Conservation (phyloP, 2,888 invertebrate genomes). For the Calephelis perditalis region DNA sequence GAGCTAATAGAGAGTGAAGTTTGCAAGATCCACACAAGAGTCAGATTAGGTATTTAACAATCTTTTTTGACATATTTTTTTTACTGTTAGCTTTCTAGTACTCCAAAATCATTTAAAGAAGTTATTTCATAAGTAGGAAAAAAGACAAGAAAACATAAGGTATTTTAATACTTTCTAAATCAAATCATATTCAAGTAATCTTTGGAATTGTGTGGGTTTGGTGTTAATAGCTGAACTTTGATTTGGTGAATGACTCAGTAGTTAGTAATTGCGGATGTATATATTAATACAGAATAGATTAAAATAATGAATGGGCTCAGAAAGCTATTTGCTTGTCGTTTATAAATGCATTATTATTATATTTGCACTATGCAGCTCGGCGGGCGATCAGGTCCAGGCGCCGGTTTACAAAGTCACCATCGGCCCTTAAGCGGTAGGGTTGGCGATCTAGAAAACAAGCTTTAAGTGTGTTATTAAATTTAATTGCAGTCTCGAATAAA, state of each 20-base stretch:
- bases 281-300: slow-evolving; percentile 2
- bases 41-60: too few relatives aligned
- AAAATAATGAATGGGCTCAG: slow-evolving; percentile 7
- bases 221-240: not conserved
- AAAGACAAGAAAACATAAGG: too few relatives aligned
- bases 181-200: too few relatives aligned
- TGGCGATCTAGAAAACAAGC: slow-evolving; percentile 66
- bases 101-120: too few relatives aligned
- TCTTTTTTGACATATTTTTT: too few relatives aligned
- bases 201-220: too few relatives aligned
- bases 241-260: not conserved
- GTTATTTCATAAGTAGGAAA: too few relatives aligned
- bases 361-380: slow-evolving; percentile 55
- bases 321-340: slow-evolving; percentile 20
- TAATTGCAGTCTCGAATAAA: slow-evolving; percentile 49
- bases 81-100: too few relatives aligned
- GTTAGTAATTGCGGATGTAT: not conserved
- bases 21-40: too few relatives aligned
- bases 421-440: slow-evolving; percentile 67
- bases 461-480: slow-evolving; percentile 55
- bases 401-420: slow-evolving; percentile 63
- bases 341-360: slow-evolving; percentile 38
- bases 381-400: slow-evolving; percentile 67
- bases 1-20: too few relatives aligned
- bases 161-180: too few relatives aligned